phyloP scores from a whole-genome alignment of 37 sponge, comb jelly and placozoan genomes.

The Aplysina aerophoba region DNA sequence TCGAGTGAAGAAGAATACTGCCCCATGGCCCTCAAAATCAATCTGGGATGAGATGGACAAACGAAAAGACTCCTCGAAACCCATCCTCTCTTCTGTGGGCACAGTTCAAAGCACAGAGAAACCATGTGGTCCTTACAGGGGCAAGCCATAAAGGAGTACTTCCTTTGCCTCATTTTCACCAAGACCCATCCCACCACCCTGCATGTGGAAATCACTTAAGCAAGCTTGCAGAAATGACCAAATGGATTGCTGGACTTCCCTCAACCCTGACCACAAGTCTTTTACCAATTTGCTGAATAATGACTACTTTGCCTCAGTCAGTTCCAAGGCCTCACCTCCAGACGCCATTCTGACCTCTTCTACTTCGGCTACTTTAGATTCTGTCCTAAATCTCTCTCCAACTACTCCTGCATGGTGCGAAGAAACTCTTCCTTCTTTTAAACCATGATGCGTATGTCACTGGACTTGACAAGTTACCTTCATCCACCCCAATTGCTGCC shows the following conservation, averaged over 20 bases:
- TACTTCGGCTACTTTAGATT: neutral
- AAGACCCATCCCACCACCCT: neutral
- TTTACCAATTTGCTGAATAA: neutral
- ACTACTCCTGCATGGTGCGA: constrained; percentile 21
- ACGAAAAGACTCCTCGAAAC: neutral
- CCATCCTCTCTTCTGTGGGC: neutral
- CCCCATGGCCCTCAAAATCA: neutral
- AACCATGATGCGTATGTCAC: constrained; percentile 9
- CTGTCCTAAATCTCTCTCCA: constrained; percentile 19
- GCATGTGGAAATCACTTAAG: constrained; percentile 5
- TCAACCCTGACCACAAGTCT: neutral
- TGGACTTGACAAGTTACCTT: constrained; percentile 13
- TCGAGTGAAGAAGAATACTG: constrained; percentile 13
- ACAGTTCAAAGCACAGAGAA: constrained; percentile 5
- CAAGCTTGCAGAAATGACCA: neutral
- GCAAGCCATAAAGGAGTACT: neutral
- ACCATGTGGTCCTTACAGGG: neutral
- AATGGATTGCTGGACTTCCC: neutral
- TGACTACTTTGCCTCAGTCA: constrained; percentile 4
- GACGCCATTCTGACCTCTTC: neutral
- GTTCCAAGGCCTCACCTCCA: neutral
- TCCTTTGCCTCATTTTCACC: neutral
- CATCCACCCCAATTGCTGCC: constrained; percentile 5
- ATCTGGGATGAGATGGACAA: constrained; percentile 25
- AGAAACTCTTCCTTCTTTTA: constrained; percentile 10